These are phyloP conservation scores for Xiphydria camelus DNA, from an alignment of 2,888 invertebrate species.

Conservation along the genomic window DNA sequence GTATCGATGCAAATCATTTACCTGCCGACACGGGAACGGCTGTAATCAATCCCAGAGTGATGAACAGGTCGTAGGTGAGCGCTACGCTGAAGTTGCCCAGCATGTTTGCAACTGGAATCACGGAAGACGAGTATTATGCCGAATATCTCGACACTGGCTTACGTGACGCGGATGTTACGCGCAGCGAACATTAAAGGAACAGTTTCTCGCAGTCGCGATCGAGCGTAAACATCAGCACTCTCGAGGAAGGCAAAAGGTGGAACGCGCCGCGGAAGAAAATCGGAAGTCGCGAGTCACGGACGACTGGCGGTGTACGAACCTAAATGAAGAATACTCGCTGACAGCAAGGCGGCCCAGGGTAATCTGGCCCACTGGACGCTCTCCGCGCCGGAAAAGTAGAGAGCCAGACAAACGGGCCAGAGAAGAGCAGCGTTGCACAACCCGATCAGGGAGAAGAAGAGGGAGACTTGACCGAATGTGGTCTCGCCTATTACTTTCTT, in stretches of 20 bases:
- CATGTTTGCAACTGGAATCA: conserved; percentile 81
- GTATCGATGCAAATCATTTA: conserved; percentile 62
- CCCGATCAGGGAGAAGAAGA: conserved; percentile 91
- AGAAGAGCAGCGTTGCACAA: conserved; percentile 83
- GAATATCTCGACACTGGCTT: too few species aligned
- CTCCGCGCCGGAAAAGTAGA: conserved; percentile 87
- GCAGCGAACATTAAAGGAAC: too few species aligned
- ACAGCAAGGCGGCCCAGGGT: conserved; percentile 85
- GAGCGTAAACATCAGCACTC: too few species aligned
- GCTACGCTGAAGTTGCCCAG: conserved; percentile 93
- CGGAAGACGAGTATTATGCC: too few species aligned
- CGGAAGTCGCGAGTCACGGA: too few species aligned
- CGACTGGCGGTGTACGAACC: too few species aligned
- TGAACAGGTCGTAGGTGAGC: conserved; percentile 91
- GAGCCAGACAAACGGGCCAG: conserved; percentile 88
- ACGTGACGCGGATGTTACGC: too few species aligned
- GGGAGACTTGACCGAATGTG: conserved; percentile 86
- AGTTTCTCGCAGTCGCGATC: too few species aligned
- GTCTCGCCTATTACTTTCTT: conserved; percentile 93
- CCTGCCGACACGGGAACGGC: conserved; percentile 95
- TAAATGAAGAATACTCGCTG: conserved; percentile 78
- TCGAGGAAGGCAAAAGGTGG: too few species aligned
- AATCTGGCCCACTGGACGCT: conserved; percentile 78
- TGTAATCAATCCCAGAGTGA: conserved; percentile 90
- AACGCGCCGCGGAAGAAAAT: too few species aligned